A percentile compares a stretch with the other conserved stretches of the same genome.
Evolutionary conservation across 92 coral and sea anemone species (phyloP).

Genomic region (Heteractis magnifica): DNA sequence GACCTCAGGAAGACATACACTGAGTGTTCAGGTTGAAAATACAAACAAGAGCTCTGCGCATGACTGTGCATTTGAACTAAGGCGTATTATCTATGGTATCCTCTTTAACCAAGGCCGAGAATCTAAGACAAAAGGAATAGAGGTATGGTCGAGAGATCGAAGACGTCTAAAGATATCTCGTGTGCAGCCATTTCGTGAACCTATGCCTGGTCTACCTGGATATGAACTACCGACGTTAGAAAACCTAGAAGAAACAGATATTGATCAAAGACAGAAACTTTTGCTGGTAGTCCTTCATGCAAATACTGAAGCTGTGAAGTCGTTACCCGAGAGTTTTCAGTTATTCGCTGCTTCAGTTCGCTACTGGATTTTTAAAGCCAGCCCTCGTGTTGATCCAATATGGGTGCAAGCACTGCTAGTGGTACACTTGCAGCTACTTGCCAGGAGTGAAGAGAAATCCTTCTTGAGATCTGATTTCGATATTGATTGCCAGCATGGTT

Average conservation of each 20-base stretch:
- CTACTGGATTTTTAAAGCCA: constrained; percentile 56
- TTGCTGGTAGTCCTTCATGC: constrained; percentile 31
- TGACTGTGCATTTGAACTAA: constrained; percentile 47
- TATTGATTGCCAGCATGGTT: constrained; percentile 41
- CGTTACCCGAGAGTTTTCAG: constrained; percentile 25
- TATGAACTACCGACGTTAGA: constrained; percentile 42
- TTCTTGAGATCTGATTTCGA: constrained; percentile 12
- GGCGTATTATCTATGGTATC: constrained; percentile 59
- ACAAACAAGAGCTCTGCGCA: constrained; percentile 57
- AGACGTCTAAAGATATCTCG: constrained; percentile 8
- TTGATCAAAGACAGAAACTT: constrained; percentile 19
- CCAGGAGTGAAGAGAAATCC: background rate
- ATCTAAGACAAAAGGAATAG: background rate
- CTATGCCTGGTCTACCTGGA: background rate
- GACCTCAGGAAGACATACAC: constrained; percentile 46
- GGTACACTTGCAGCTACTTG: constrained; percentile 10
- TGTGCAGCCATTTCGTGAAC: constrained; percentile 28
- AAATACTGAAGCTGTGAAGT: constrained; percentile 15
- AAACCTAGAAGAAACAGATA: constrained; percentile 35
- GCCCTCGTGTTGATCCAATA: constrained; percentile 33
- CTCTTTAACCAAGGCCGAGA: constrained; percentile 10
- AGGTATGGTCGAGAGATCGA: constrained; percentile 64
- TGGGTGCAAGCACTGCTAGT: constrained; percentile 56
- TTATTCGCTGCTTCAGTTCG: constrained; percentile 53
- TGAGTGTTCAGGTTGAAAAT: constrained; percentile 66